These are phyloP conservation scores for Calephelis nemesis DNA, from an alignment of 1,140 invertebrate species.

Conservation along the genomic window DNA sequence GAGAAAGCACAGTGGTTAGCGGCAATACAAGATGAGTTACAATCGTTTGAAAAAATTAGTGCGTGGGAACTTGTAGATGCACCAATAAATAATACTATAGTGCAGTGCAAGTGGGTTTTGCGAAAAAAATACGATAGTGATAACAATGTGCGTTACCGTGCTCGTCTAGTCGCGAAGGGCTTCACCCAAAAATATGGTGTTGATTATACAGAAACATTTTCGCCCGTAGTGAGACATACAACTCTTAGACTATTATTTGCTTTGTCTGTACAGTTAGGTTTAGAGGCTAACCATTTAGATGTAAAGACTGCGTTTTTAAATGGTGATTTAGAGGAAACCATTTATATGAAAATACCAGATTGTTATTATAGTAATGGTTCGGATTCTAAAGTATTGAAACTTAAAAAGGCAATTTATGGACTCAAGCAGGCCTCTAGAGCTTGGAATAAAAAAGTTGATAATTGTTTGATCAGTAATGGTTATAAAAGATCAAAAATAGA, in stretches of 20 bases:
- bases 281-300: slow-evolving; percentile 36
- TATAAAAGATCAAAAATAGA: slow-evolving; percentile 49
- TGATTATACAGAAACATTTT: slow-evolving; percentile 42
- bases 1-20: too few relatives aligned
- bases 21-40: too few relatives aligned
- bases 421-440: slow-evolving; percentile 26
- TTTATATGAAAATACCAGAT: slow-evolving; percentile 46
- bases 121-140: too few relatives aligned
- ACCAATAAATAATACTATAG: too few relatives aligned
- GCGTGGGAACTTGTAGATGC: too few relatives aligned
- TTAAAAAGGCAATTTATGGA: slow-evolving; percentile 35
- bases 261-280: slow-evolving; percentile 43
- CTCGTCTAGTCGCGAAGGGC: slow-evolving; percentile 30
- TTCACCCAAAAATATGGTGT: slow-evolving; percentile 38
- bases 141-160: slow-evolving; percentile 38
- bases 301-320: slow-evolving; percentile 61
- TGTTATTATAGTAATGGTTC: slow-evolving; percentile 13
- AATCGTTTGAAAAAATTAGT: too few relatives aligned
- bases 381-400: slow-evolving; percentile 27
- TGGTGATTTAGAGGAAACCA: slow-evolving; percentile 57
- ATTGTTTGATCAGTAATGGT: slow-evolving; percentile 25
- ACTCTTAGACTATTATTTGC: slow-evolving; percentile 57
- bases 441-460: slow-evolving; percentile 11
- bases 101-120: too few relatives aligned
- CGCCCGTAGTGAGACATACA: slow-evolving; percentile 48